These are phyloP conservation scores for Manis pentadactyla DNA, from an alignment of 2,797 vertebrate genomes.

Conservation along the genomic window DNA sequence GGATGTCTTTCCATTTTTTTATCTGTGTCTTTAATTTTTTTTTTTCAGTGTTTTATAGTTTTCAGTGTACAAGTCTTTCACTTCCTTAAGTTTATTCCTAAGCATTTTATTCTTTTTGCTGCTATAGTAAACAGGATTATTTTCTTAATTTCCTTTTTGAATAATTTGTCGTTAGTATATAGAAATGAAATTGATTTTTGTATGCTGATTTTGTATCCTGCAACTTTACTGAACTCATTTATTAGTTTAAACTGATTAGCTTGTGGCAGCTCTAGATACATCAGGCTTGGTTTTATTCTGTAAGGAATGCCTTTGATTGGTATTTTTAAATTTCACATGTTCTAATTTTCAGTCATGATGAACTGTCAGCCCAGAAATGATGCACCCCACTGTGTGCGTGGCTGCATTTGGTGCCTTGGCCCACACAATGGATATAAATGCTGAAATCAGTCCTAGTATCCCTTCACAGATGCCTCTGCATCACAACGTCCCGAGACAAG, in stretches of 20 bases:
- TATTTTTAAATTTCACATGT: conserved; percentile 66
- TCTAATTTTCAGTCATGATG: conserved; percentile 63
- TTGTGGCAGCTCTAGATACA: not conserved
- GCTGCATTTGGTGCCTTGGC: conserved; percentile 41
- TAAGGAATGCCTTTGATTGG: conserved; percentile 56
- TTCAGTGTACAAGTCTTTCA: not conserved
- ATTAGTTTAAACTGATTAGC: conserved; percentile 19
- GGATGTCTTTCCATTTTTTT: not conserved
- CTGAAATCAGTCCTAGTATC: conserved; percentile 19
- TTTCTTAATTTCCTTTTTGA: conserved; percentile 6
- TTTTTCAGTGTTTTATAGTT: not conserved
- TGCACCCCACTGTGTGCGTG: not conserved
- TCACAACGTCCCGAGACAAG: conserved; percentile 10
- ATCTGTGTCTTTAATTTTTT: conserved; percentile 40
- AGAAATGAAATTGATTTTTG: conserved; percentile 2
- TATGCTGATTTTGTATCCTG: not conserved
- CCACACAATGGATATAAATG: not conserved
- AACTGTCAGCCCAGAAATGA: conserved; percentile 1
- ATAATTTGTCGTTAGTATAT: not conserved
- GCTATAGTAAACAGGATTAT: not conserved
- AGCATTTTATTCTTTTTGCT: conserved; percentile 22
- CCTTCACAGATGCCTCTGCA: not conserved
- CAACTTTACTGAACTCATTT: not conserved
- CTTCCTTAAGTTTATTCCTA: not conserved
- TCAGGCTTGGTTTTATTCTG: conserved; percentile 55